Evolutionary conservation across 2,888 invertebrate genomes (phyloP).

Genomic region (Catonia carolina): DNA sequence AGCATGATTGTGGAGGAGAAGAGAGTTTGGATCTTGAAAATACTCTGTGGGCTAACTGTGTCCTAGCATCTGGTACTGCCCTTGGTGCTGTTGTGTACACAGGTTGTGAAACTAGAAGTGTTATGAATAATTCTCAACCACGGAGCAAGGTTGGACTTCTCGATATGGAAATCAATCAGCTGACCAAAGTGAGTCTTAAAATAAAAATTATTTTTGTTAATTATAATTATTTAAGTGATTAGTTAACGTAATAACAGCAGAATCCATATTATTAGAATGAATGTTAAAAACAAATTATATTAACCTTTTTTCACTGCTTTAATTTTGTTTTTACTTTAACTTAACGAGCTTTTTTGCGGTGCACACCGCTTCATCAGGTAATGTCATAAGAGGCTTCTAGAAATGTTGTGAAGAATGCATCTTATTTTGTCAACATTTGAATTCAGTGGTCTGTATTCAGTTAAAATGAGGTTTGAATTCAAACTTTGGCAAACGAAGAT

Average conservation of each 20-base stretch:
- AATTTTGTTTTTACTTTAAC: too few species aligned
- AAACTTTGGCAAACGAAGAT: too few species aligned
- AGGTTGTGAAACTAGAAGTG: slow-evolving; percentile 91
- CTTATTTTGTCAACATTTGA: too few species aligned
- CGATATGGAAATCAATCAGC: slow-evolving; percentile 92
- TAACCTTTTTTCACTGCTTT: too few species aligned
- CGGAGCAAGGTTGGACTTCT: slow-evolving; percentile 93
- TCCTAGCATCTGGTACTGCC: slow-evolving; percentile 93
- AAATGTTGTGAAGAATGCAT: too few species aligned
- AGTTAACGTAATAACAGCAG: neutral
- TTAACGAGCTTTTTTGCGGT: too few species aligned
- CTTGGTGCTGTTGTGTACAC: slow-evolving; percentile 95
- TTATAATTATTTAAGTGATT: neutral
- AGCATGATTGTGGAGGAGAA: slow-evolving; percentile 58
- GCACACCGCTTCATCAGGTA: too few species aligned
- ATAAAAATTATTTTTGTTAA: neutral
- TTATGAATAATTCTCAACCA: slow-evolving; percentile 97
- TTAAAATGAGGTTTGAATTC: too few species aligned
- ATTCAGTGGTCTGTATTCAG: too few species aligned
- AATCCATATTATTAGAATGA: too few species aligned
- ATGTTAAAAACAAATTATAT: too few species aligned
- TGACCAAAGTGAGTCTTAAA: slow-evolving; percentile 68
- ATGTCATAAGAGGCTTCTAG: too few species aligned
- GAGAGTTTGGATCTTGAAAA: slow-evolving; percentile 92
- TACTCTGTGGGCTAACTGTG: slow-evolving; percentile 97